Percentiles rank a stretch among this genome's conserved stretches.
These are phyloP conservation scores for Nyctalus aviator DNA, from an alignment of 2,797 vertebrate genomes.

Conservation along the genomic window DNA sequence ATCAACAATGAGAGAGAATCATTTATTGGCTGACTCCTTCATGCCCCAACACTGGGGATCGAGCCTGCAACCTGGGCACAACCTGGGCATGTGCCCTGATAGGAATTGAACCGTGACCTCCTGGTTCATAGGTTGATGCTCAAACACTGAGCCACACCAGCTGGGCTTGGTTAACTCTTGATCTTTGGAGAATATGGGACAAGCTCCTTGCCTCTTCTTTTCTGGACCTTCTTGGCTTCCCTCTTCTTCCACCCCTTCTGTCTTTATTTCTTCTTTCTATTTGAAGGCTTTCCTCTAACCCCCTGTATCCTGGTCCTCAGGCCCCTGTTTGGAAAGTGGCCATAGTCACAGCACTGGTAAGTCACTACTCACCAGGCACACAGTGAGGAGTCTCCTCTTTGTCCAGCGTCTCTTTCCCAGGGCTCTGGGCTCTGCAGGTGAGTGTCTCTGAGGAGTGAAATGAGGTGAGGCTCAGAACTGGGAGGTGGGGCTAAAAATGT, in stretches of 20 bases:
- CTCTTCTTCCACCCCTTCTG: background rate
- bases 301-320: background rate
- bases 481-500: background rate
- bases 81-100: too few species aligned
- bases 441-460: conserved; percentile 66
- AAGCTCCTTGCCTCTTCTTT: background rate
- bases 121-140: too few species aligned
- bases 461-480: background rate
- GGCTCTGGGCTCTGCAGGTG: conserved; percentile 78
- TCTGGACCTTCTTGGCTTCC: background rate
- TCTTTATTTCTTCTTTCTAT: background rate
- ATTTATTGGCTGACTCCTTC: too few species aligned
- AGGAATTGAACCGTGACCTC: too few species aligned
- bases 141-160: too few species aligned
- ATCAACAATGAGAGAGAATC: too few species aligned
- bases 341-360: fast-evolving
- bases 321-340: background rate
- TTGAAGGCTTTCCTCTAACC: background rate
- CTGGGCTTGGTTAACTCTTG: background rate
- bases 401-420: conserved; percentile 75
- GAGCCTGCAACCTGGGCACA: too few species aligned
- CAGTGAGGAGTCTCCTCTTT: conserved; percentile 78
- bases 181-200: background rate
- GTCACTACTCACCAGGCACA: conserved; percentile 85
- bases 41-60: too few species aligned